A percentile compares a stretch with the other conserved stretches of the same genome.
Evolutionary conservation across 2,113 vertebrate species (phyloP).

Genomic region (Xiphophorus couchianus): DNA sequence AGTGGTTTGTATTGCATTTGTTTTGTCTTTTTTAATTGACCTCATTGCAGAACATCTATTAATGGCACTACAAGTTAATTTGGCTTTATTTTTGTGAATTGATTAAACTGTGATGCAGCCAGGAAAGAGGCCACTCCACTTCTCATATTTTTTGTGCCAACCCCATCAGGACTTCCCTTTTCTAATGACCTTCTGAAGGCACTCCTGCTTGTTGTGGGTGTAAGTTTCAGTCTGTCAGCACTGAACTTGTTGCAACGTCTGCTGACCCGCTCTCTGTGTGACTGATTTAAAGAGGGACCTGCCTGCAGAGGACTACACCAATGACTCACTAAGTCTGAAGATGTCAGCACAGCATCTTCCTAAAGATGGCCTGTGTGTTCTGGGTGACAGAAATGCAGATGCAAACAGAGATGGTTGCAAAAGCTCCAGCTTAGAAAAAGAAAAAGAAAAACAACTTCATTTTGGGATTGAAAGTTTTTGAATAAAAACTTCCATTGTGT

Average conservation of each 20-base stretch:
- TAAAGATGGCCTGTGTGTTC: not conserved
- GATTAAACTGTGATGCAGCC: not conserved
- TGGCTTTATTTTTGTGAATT: too few species aligned
- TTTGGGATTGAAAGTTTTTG: not conserved
- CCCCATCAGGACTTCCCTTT: not conserved
- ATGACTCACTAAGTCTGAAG: not conserved
- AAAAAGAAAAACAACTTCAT: not conserved
- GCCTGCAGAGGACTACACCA: not conserved
- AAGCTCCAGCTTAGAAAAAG: not conserved
- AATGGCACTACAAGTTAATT: too few species aligned
- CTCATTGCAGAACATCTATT: too few species aligned
- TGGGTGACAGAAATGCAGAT: not conserved
- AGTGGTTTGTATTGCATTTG: too few species aligned
- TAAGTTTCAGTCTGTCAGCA: not conserved
- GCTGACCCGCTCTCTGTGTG: not conserved
- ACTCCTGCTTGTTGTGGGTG: not conserved
- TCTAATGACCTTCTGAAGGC: not conserved
- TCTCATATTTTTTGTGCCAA: not conserved
- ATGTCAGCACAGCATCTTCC: not conserved
- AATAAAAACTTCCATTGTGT: not conserved
- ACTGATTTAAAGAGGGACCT: not conserved
- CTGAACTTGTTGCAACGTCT: constrained; percentile 8
- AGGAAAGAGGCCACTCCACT: not conserved
- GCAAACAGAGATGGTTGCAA: not conserved
- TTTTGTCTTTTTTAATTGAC: too few species aligned